phyloP scores from a whole-genome alignment of 2,113 vertebrate genomes.

The Psilopogon haemacephalus region DNA sequence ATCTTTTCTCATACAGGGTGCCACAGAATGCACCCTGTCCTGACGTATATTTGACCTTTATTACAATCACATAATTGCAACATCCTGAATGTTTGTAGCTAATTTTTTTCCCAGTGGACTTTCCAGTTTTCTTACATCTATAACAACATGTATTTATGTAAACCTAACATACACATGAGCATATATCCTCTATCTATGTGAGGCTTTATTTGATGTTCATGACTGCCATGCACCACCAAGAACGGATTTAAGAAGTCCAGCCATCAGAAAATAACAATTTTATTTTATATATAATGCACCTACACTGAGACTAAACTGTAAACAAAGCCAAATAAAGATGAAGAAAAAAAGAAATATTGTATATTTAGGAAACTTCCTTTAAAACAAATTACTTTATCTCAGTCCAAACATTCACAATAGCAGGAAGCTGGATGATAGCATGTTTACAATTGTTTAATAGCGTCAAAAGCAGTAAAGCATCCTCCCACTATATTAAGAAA shows the following conservation, averaged over 20 bases:
- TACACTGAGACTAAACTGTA: background rate
- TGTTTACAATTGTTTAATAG: constrained; percentile 4
- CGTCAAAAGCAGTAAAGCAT: constrained; percentile 17
- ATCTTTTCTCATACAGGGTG: background rate
- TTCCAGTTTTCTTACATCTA: constrained; percentile 1
- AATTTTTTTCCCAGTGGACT: background rate
- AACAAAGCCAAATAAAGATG: background rate
- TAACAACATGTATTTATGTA: background rate
- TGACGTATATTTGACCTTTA: constrained; percentile 36
- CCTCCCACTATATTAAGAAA: constrained; percentile 26
- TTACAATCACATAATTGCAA: background rate
- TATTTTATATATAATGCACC: background rate
- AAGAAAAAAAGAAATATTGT: background rate
- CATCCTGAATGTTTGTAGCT: constrained; percentile 21
- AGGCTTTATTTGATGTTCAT: background rate
- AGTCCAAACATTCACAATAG: constrained; percentile 59
- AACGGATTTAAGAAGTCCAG: background rate
- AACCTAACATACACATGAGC: background rate
- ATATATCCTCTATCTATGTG: background rate
- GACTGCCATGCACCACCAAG: background rate
- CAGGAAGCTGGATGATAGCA: constrained; percentile 54
- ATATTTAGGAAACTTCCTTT: constrained; percentile 38
- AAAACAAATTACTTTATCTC: constrained; percentile 44
- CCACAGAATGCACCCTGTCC: background rate
- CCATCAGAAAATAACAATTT: no score